Evolutionary conservation across 2,888 invertebrate genomes (phyloP).

Genomic region (Phanerotoma sp.): DNA sequence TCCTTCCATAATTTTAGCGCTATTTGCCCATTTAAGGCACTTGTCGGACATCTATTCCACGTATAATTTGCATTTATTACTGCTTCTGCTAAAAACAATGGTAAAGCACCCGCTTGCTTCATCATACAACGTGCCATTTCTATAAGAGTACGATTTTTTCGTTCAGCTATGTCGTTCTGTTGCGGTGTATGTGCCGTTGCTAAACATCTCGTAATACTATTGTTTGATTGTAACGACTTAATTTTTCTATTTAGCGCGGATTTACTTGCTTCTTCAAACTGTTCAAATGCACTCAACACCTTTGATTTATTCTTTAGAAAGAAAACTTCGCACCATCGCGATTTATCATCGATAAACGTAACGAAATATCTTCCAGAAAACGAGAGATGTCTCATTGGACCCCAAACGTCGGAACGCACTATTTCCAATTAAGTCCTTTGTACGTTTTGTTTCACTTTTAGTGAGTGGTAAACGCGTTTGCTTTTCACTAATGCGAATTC

Average conservation of each 20-base stretch:
- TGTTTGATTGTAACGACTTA: constrained; percentile 13
- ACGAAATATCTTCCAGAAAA: constrained; percentile 14
- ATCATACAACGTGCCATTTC: constrained; percentile 21
- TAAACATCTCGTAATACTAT: constrained; percentile 8
- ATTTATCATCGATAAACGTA: constrained; percentile 32
- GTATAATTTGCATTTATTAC: constrained; percentile 6
- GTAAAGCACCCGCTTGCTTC: not conserved
- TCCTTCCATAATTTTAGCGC: not conserved
- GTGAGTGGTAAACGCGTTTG: constrained; percentile 1
- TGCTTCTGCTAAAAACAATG: constrained; percentile 19
- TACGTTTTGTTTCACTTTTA: not conserved
- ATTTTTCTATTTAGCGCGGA: constrained; percentile 24
- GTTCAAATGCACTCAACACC: constrained; percentile 1
- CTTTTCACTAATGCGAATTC: not conserved
- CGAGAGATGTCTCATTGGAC: constrained; percentile 15
- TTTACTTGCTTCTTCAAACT: constrained; percentile 22
- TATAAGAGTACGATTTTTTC: constrained; percentile 11
- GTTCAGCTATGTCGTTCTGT: constrained; percentile 18
- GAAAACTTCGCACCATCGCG: constrained; percentile 29
- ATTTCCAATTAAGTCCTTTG: no score
- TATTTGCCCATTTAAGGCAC: not conserved
- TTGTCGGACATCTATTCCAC: constrained; percentile 17
- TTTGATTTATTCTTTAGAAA: constrained; percentile 20
- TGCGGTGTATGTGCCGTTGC: constrained; percentile 16
- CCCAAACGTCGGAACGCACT: constrained; percentile 33